A percentile compares a stretch with the other conserved stretches of the same genome.
Evolutionary conservation across 2,113 vertebrate genomes (phyloP).

Genomic region (Dunckerocampus dactyliophorus): DNA sequence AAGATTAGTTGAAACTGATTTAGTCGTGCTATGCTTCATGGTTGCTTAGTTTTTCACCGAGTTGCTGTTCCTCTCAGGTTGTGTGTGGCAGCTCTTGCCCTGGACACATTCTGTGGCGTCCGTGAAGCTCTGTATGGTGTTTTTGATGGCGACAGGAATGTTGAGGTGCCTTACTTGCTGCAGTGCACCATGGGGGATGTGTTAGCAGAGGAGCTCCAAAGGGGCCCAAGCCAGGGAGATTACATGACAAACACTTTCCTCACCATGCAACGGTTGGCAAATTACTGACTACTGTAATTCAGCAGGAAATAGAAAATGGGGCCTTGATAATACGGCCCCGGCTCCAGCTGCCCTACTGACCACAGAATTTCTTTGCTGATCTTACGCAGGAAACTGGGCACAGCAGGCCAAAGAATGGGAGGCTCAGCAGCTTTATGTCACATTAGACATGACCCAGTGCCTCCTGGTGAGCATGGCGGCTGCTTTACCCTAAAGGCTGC

Average conservation of each 20-base stretch:
- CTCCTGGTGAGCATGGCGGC: slow-evolving; percentile 74
- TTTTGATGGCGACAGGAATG: slow-evolving; percentile 92
- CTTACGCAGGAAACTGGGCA: slow-evolving; percentile 86
- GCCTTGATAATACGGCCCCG: background rate
- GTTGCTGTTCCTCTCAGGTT: slow-evolving; percentile 67
- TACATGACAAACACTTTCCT: slow-evolving; percentile 97
- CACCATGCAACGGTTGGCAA: slow-evolving; percentile 87
- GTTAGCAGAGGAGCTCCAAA: slow-evolving; percentile 90
- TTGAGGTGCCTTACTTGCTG: slow-evolving; percentile 91
- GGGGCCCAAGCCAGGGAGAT: slow-evolving; percentile 84
- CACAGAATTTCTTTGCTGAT: background rate
- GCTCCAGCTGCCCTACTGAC: background rate
- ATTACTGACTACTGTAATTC: background rate
- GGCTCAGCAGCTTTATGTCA: slow-evolving; percentile 93
- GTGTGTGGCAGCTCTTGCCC: slow-evolving; percentile 91
- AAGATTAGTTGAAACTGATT: too few relatives aligned
- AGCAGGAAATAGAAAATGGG: background rate
- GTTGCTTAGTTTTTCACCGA: background rate
- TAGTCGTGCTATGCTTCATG: background rate
- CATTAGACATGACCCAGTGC: slow-evolving; percentile 88
- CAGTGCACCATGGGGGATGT: slow-evolving; percentile 99
- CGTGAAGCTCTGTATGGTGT: slow-evolving; percentile 94
- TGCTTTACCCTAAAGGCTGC: slow-evolving; percentile 92
- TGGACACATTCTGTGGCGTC: slow-evolving; percentile 88
- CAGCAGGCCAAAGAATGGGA: slow-evolving; percentile 93